A percentile compares a stretch with the other conserved stretches of the same genome.
Evolutionary conservation across 2,888 invertebrate species (phyloP).

Genomic region (Leptura quadrifasciata): DNA sequence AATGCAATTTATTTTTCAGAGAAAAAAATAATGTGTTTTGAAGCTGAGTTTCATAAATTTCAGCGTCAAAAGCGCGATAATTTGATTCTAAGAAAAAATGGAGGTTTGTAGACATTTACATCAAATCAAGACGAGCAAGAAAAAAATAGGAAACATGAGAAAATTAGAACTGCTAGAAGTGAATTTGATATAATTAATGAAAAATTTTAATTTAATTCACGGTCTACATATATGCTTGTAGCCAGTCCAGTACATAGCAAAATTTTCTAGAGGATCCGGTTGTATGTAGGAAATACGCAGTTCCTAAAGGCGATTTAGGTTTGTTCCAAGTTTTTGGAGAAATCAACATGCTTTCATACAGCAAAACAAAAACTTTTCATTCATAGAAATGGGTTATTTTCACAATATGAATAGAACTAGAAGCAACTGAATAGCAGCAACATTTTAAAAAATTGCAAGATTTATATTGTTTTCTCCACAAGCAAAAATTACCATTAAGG

Average conservation of each 20-base stretch:
- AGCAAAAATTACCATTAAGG: slow-evolving; percentile 92
- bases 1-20: neutral
- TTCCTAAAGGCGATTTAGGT: slow-evolving; percentile 90
- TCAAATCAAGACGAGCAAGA: slow-evolving; percentile 27
- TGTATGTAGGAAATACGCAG: slow-evolving; percentile 94
- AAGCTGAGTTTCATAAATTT: neutral
- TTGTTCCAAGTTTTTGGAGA: slow-evolving; percentile 93
- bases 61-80: neutral
- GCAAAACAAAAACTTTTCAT: slow-evolving; percentile 96
- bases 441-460: slow-evolving; percentile 86
- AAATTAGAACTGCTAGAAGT: slow-evolving; percentile 22
- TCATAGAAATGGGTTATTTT: slow-evolving; percentile 93
- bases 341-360: slow-evolving; percentile 94
- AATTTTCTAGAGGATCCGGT: slow-evolving; percentile 91
- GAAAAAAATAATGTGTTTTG: neutral
- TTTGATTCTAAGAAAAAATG: slow-evolving; percentile 16
- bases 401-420: slow-evolving; percentile 95
- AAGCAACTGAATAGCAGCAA: slow-evolving; percentile 92
- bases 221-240: slow-evolving; percentile 35
- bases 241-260: slow-evolving; percentile 77
- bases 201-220: slow-evolving; percentile 35
- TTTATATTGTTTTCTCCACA: slow-evolving; percentile 96
- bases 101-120: slow-evolving; percentile 41
- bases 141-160: slow-evolving; percentile 32
- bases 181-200: slow-evolving; percentile 47